phyloP scores from a whole-genome alignment of 2,113 vertebrate species.

The Vidua macroura region DNA sequence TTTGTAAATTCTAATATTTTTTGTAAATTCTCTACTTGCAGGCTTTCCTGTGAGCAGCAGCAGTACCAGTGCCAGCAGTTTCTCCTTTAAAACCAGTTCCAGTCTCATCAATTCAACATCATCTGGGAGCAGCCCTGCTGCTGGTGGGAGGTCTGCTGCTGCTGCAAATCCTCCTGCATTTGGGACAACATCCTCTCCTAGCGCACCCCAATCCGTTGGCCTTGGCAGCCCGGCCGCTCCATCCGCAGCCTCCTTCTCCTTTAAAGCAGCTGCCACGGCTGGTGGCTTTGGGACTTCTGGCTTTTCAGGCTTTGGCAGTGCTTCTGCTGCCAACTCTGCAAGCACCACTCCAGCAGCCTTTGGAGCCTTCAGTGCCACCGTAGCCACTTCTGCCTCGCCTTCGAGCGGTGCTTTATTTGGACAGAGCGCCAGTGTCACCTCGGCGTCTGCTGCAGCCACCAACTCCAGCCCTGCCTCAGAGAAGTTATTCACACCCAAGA shows the following conservation, averaged over 20 bases:
- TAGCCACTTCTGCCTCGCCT: not conserved
- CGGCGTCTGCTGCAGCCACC: not conserved
- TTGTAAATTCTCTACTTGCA: slow-evolving; percentile 27
- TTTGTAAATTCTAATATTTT: not conserved
- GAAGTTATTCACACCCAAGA: slow-evolving; percentile 78
- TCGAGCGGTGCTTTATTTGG: slow-evolving; percentile 22
- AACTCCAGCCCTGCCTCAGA: not conserved
- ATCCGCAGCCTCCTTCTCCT: slow-evolving; percentile 72
- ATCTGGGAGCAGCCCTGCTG: slow-evolving; percentile 46
- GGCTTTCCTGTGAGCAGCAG: slow-evolving; percentile 72
- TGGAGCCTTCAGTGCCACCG: not conserved
- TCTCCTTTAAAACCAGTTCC: slow-evolving; percentile 77
- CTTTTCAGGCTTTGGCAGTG: slow-evolving; percentile 56
- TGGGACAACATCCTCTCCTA: not conserved
- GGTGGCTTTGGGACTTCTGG: slow-evolving; percentile 41
- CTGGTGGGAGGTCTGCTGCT: slow-evolving; percentile 33
- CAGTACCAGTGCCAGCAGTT: slow-evolving; percentile 42
- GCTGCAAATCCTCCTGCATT: slow-evolving; percentile 43
- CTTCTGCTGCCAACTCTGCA: slow-evolving; percentile 25
- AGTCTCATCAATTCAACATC: slow-evolving; percentile 48
- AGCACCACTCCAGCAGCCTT: not conserved
- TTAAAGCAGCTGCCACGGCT: slow-evolving; percentile 52
- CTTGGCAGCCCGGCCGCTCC: slow-evolving; percentile 19
- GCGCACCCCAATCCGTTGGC: not conserved
- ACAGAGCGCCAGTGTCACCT: not conserved